Evolutionary conservation across 2,113 vertebrate genomes (phyloP).

Genomic region (Pholis gunnellus): DNA sequence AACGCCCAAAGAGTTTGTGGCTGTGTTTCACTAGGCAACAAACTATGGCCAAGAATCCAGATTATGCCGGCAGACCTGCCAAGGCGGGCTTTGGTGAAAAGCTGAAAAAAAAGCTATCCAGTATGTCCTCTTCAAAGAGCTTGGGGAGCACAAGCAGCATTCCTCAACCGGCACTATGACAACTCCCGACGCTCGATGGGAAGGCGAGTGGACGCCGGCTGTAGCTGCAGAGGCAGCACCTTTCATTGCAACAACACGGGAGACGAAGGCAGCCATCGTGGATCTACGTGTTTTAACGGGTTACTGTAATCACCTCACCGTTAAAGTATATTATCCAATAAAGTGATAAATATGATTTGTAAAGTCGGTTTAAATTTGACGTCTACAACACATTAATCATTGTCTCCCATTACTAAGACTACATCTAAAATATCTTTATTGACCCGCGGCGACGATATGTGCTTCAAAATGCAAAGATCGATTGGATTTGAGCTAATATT

Average conservation of each 20-base stretch:
- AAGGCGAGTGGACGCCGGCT: slow-evolving; percentile 36
- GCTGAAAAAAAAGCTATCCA: slow-evolving; percentile 66
- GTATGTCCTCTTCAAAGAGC: slow-evolving; percentile 74
- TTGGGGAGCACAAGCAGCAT: slow-evolving; percentile 72
- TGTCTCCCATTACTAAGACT: background rate
- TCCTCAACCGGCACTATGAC: slow-evolving; percentile 76
- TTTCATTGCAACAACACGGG: slow-evolving; percentile 41
- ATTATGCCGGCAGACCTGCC: slow-evolving; percentile 71
- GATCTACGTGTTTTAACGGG: background rate
- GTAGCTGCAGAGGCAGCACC: slow-evolving; percentile 47
- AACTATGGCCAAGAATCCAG: slow-evolving; percentile 72
- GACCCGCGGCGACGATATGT: background rate
- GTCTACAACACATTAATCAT: background rate
- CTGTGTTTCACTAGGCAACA: slow-evolving; percentile 69
- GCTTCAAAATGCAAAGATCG: background rate
- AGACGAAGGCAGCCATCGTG: background rate
- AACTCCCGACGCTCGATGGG: slow-evolving; percentile 70
- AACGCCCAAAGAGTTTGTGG: slow-evolving; percentile 30
- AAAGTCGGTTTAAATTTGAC: background rate
- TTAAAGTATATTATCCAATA: background rate
- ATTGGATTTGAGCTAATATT: background rate
- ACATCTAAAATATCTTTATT: background rate
- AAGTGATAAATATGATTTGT: background rate
- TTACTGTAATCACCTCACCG: slow-evolving; percentile 1
- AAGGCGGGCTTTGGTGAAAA: slow-evolving; percentile 73